Base-by-base conservation (phyloP, 2,113 vertebrate species). In the Elgaria multicarinata region DNA sequence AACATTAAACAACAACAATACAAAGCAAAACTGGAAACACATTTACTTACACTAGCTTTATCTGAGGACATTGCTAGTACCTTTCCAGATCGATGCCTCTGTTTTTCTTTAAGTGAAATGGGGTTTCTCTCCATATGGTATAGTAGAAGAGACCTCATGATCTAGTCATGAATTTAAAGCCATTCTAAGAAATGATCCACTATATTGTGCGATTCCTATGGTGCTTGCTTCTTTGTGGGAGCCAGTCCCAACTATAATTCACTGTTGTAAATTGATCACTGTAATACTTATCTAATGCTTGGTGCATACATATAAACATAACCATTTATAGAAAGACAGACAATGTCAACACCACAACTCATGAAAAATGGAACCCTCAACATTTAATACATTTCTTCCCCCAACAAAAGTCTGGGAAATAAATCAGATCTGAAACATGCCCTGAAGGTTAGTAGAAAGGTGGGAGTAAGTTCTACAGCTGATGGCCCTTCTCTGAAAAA, bases 391-490 rank as follows among this genome's bases (percentile, higher is more conserved):
- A 77, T 84, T 67, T 4, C 1, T 44, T 80, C 28, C 20, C n/a
- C 39, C 44, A 78, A 26, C 28, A 55, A 79, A 85, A 58, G 53
- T 36, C 36, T 79, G 50, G 22, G n/a, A 80, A 79, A 80, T 80
- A 86, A 80, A 86, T 85, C 62, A 44, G 44, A 76, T 78, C 36
- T 69, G 46, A 66, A 76, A 77, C 72, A 83, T 55, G 69, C 36
- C 58, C 42, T 58, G 46, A 87, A 90, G 58, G 44, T 77, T 82
- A 90, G 18, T 6, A 13, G 55, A 82, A 87, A 24, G 85, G 83
- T 90, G 83, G 83, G 66, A 74, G 46, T 85, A 36, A 79, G 53
- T 85, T 85, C 75, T 26, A 79, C 6, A 80, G 36, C 20, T 42
- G 36, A 90, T 55, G 28, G 74, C 26, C 46, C 66, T 80, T 67